Percentiles rank a stretch among this genome's conserved stretches.
These are phyloP conservation scores for Tenthredo scrophulariae DNA, from an alignment of 2,888 invertebrate species.

Conservation along the genomic window DNA sequence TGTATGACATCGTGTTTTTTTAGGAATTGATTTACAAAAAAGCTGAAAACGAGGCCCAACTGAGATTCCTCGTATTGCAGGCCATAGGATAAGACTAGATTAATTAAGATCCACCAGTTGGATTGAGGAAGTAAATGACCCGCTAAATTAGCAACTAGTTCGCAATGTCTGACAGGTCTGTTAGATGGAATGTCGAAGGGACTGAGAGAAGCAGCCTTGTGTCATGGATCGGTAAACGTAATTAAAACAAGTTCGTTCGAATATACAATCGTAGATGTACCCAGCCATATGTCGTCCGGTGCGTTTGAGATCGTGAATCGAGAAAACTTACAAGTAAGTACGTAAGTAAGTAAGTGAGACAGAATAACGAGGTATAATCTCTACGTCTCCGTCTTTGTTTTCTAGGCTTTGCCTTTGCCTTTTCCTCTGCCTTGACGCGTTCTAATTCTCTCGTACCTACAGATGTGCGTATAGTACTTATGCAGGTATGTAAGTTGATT, in stretches of 20 bases:
- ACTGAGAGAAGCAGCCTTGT: not conserved
- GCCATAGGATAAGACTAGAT: not conserved
- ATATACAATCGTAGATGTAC: slow-evolving; percentile 11
- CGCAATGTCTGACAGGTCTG: not conserved
- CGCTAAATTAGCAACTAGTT: not conserved
- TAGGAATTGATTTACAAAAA: not conserved
- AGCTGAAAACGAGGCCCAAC: not conserved
- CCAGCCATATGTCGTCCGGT: not conserved
- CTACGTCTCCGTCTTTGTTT: slow-evolving; percentile 1
- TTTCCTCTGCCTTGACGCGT: slow-evolving; percentile 19
- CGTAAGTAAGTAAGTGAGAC: slow-evolving; percentile 35
- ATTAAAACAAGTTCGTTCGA: slow-evolving; percentile 16
- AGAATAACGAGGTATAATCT: not conserved
- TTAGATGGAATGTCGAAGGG: not conserved
- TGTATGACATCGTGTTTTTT: not conserved
- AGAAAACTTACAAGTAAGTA: slow-evolving; percentile 14
- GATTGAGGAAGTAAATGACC: not conserved
- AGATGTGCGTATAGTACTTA: no score
- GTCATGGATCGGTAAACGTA: slow-evolving; percentile 21
- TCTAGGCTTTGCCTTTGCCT: not conserved
- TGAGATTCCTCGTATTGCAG: not conserved
- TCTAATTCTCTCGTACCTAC: slow-evolving; percentile 1
- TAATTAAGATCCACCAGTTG: not conserved
- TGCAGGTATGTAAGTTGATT: not conserved
- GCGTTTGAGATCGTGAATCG: not conserved